These are phyloP conservation scores for Melinopterus prodromus DNA, from an alignment of 2,888 invertebrate genomes.

Conservation along the genomic window DNA sequence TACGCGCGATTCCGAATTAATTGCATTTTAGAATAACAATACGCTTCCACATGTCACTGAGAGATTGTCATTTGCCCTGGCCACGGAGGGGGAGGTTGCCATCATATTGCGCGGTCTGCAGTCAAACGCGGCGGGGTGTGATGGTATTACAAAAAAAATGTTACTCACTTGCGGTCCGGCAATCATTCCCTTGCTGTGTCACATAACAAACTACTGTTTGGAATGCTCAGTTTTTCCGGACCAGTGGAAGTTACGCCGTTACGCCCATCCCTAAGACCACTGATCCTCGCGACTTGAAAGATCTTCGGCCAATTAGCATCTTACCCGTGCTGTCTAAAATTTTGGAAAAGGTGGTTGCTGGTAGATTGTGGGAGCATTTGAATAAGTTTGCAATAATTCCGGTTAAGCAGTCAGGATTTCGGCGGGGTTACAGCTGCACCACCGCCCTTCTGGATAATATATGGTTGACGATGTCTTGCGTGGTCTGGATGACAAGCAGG, in stretches of 20 bases:
- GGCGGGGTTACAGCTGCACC: too few species aligned
- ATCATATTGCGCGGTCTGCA: not conserved
- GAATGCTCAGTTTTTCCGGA: not conserved
- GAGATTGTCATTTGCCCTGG: not conserved
- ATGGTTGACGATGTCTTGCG: too few species aligned
- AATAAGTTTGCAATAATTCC: not conserved
- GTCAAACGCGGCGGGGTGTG: not conserved
- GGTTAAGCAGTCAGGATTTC: constrained; percentile 9
- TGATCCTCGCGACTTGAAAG: not conserved
- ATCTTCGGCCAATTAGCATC: constrained; percentile 21
- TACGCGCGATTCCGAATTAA: not conserved
- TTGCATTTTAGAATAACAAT: not conserved
- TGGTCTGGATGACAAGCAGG: too few species aligned
- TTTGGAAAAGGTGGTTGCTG: constrained; percentile 10
- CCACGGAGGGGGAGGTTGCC: not conserved
- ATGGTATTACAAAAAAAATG: constrained; percentile 13
- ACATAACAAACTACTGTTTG: constrained; percentile 9
- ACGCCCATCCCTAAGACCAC: constrained; percentile 13
- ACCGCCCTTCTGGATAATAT: too few species aligned
- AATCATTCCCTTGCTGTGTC: constrained; percentile 8
- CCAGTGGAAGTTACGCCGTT: constrained; percentile 13
- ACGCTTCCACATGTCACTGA: not conserved
- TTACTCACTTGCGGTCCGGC: constrained; percentile 4
- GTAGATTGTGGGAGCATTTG: not conserved
- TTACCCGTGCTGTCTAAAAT: constrained; percentile 23